Evolutionary conservation across 2,797 vertebrate species (phyloP).

Genomic region (Todus mexicanus): DNA sequence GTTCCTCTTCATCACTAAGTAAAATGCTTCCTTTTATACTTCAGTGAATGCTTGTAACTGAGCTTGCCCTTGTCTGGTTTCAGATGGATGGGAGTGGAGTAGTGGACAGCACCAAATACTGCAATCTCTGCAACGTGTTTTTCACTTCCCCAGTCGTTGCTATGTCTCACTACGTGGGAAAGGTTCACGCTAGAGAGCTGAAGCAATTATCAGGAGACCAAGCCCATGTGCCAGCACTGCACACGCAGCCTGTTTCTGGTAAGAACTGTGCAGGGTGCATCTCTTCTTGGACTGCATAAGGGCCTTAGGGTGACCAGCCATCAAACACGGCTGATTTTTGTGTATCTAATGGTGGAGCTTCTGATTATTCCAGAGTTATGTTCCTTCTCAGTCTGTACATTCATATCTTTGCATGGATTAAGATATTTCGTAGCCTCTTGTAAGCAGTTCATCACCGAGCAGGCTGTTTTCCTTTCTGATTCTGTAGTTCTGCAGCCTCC

Average conservation of each 20-base stretch:
- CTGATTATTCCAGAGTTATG: not conserved
- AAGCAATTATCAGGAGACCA: conserved; percentile 67
- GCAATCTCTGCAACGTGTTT: conserved; percentile 82
- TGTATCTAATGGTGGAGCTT: not conserved
- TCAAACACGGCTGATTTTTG: not conserved
- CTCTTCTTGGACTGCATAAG: not conserved
- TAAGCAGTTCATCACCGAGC: not conserved
- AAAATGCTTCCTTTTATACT: not conserved
- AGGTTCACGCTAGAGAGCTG: conserved; percentile 81
- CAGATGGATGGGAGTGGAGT: conserved; percentile 57
- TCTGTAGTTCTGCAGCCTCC: not conserved
- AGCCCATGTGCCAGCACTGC: not conserved
- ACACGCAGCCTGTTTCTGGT: conserved; percentile 56
- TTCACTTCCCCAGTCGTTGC: conserved; percentile 80
- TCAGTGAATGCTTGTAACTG: not conserved
- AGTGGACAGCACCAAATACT: conserved; percentile 77
- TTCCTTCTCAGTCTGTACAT: not conserved
- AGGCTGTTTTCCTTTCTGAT: not conserved
- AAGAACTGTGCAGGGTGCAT: not conserved
- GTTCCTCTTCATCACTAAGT: not conserved
- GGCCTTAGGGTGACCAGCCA: not conserved
- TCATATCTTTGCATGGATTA: not conserved
- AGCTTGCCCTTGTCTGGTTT: conserved; percentile 35
- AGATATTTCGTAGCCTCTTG: not conserved
- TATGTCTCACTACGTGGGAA: conserved; percentile 82